Evolutionary conservation across 2,888 invertebrate species (phyloP).

Genomic region (Aromia moschata): DNA sequence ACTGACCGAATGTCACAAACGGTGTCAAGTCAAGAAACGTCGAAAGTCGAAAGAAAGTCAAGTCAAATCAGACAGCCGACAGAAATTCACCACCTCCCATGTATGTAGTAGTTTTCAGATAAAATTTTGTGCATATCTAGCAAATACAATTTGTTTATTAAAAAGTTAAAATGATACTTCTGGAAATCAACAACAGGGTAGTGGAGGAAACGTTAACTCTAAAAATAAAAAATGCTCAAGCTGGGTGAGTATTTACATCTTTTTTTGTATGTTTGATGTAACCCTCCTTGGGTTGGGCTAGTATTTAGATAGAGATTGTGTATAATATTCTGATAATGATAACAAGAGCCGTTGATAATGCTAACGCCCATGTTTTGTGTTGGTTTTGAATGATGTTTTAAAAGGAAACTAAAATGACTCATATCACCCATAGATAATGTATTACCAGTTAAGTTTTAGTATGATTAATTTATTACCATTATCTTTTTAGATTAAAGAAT

Average conservation of each 20-base stretch:
- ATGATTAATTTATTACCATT: conserved; percentile 9
- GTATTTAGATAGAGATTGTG: conserved; percentile 21
- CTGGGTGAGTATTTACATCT: conserved; percentile 80
- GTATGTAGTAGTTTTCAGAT: conserved; percentile 46
- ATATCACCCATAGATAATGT: conserved; percentile 15
- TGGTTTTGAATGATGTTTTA: conserved; percentile 9
- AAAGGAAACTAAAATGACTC: conserved; percentile 28
- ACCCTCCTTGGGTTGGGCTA: conserved; percentile 11
- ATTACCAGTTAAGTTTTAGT: conserved; percentile 11
- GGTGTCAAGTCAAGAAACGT: conserved; percentile 1
- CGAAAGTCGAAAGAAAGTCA: conserved; percentile 4
- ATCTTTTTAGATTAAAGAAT: conserved; percentile 83
- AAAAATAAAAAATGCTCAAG: conserved; percentile 95
- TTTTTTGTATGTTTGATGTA: conserved; percentile 3
- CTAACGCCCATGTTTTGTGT: background rate
- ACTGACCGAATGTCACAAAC: background rate
- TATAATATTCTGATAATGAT: conserved; percentile 8
- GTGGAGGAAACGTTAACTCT: conserved; percentile 95
- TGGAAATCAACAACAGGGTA: conserved; percentile 99
- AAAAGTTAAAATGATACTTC: conserved; percentile 80
- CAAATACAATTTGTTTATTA: conserved; percentile 44
- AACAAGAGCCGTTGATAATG: conserved; percentile 3
- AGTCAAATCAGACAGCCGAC: conserved; percentile 19
- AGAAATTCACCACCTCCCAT: conserved; percentile 51
- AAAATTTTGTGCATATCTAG: conserved; percentile 38